Percentiles rank a stretch among this genome's conserved stretches.
Conservation (phyloP, 2,113 vertebrate species). For the Tringa solitaria region DNA sequence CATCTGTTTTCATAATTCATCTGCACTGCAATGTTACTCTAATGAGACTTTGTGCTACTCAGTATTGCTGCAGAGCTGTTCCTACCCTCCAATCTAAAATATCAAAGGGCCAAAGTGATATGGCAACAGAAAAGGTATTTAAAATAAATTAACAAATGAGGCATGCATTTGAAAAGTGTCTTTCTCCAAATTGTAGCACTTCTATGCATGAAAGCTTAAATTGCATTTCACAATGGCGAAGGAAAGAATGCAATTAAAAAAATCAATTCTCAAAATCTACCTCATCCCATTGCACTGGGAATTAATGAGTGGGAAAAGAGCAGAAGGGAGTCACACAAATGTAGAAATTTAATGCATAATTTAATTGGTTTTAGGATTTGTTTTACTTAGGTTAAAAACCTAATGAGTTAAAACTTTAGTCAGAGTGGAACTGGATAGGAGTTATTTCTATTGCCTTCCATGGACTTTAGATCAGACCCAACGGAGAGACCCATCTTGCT, state of each 20-base stretch:
- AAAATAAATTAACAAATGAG: not conserved
- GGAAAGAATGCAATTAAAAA: not conserved
- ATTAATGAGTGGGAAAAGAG: not conserved
- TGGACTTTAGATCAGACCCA: not conserved
- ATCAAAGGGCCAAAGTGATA: not conserved
- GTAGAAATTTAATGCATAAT: not conserved
- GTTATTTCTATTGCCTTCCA: not conserved
- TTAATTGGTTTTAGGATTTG: not conserved
- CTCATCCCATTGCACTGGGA: not conserved
- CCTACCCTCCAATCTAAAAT: not conserved
- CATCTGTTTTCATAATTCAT: slow-evolving; percentile 25
- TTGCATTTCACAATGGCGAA: not conserved
- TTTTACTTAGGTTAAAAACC: slow-evolving; percentile 13
- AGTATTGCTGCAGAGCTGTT: not conserved
- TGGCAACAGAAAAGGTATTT: not conserved
- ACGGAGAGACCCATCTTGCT: not conserved
- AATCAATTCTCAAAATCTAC: not conserved
- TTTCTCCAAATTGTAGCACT: not conserved
- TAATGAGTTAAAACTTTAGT: not conserved
- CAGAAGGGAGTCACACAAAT: not conserved
- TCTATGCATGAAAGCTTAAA: not conserved
- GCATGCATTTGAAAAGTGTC: not conserved
- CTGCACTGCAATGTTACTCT: not conserved
- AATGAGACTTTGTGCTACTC: not conserved
- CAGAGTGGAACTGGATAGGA: not conserved